These are phyloP conservation scores for Matsumurasca onukii DNA, from an alignment of 1,140 invertebrate genomes.

Conservation along the genomic window DNA sequence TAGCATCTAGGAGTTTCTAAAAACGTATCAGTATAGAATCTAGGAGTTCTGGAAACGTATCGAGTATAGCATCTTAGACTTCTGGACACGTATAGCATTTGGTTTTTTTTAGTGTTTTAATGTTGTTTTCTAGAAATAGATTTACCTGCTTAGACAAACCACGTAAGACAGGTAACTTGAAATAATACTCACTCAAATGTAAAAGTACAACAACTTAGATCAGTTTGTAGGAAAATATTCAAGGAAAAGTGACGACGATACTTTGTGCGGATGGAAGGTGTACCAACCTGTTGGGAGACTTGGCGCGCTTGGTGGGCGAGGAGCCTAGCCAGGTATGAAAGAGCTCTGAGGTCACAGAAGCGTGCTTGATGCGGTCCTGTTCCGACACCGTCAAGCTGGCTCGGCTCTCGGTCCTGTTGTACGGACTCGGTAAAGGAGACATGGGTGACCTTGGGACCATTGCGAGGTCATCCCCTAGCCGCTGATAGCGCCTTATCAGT, in stretches of 20 bases:
- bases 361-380: slow-evolving; percentile 41
- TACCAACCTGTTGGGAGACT: slow-evolving; percentile 59
- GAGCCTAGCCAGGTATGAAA: slow-evolving; percentile 80
- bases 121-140: too few species aligned
- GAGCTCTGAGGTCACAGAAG: slow-evolving; percentile 80
- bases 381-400: slow-evolving; percentile 28
- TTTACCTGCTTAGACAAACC: too few species aligned
- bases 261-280: not conserved
- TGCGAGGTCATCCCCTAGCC: slow-evolving; percentile 2
- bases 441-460: not conserved
- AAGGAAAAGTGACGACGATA: not conserved
- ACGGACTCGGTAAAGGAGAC: not conserved
- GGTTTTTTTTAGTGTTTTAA: too few species aligned
- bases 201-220: too few species aligned
- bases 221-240: not conserved
- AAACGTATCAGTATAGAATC: too few species aligned
- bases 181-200: too few species aligned
- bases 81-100: too few species aligned
- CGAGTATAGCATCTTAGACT: too few species aligned
- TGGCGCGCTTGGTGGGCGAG: slow-evolving; percentile 57
- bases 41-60: too few species aligned
- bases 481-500: slow-evolving; percentile 23
- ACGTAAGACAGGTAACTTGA: too few species aligned
- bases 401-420: slow-evolving; percentile 8
- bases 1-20: too few species aligned